Percentiles rank a stretch among this genome's conserved stretches.
These are phyloP conservation scores for Malurus elegans DNA, from an alignment of 2,113 vertebrate species.

Conservation along the genomic window DNA sequence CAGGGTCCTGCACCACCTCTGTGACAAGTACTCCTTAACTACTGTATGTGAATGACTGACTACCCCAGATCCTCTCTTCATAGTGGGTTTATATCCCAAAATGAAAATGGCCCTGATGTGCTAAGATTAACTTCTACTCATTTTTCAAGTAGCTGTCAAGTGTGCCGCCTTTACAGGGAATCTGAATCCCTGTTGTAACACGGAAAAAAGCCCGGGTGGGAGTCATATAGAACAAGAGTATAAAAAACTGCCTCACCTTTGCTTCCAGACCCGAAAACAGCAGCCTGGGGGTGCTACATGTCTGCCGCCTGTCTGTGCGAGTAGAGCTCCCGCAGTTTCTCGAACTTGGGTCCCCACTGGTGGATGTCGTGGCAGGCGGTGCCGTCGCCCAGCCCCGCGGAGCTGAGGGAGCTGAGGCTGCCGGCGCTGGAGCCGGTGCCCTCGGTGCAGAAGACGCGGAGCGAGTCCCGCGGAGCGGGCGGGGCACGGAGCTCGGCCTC, in stretches of 20 bases:
- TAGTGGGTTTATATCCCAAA: neutral
- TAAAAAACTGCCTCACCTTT: neutral
- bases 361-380: conserved; percentile 69
- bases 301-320: conserved; percentile 64
- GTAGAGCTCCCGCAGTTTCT: conserved; percentile 78
- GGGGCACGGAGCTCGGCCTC: conserved; percentile 73
- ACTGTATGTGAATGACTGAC: neutral
- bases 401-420: conserved; percentile 82
- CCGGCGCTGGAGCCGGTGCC: conserved; percentile 78
- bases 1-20: neutral
- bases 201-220: accelerated
- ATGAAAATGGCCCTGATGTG: neutral
- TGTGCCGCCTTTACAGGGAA: neutral
- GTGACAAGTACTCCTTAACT: neutral
- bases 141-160: neutral
- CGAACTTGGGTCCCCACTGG: conserved; percentile 85
- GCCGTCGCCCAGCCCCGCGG: conserved; percentile 68
- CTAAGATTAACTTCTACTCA: neutral
- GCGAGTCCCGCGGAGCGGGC: conserved; percentile 74
- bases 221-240: neutral
- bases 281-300: conserved; percentile 10
- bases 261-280: neutral
- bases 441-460: conserved; percentile 82
- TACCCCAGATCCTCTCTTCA: neutral
- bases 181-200: neutral